phyloP scores from a whole-genome alignment of 1,140 invertebrate genomes.

The Gonioctena quinquepunctata region DNA sequence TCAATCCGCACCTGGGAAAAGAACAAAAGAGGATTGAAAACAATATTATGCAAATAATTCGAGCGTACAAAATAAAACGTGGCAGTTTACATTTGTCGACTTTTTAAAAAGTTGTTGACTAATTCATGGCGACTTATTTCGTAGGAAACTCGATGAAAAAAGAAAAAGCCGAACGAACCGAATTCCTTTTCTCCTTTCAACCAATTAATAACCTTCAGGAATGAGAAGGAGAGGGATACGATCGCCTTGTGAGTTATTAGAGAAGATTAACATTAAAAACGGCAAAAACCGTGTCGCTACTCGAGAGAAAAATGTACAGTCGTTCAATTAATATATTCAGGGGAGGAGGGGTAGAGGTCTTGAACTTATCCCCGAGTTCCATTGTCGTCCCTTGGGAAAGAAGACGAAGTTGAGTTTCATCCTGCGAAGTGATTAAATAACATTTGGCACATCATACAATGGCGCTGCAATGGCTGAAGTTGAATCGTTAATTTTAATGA shows the following conservation, averaged over 20 bases:
- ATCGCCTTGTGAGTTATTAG: slow-evolving; percentile 35
- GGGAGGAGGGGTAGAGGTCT: slow-evolving; percentile 13
- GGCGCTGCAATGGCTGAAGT: no score
- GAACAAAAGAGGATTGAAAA: slow-evolving; percentile 28
- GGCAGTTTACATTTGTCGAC: slow-evolving; percentile 51
- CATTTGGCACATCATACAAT: background rate
- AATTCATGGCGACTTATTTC: slow-evolving; percentile 50
- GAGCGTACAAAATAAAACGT: slow-evolving; percentile 49
- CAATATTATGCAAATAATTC: slow-evolving; percentile 53
- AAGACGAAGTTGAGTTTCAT: background rate
- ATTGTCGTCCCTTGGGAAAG: background rate
- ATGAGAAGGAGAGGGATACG: slow-evolving; percentile 15
- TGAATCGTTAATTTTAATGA: no score
- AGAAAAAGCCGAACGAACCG: background rate
- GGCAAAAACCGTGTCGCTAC: slow-evolving; percentile 44
- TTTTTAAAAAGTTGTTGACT: slow-evolving; percentile 51
- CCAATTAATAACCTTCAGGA: slow-evolving; percentile 20
- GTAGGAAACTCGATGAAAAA: slow-evolving; percentile 2
- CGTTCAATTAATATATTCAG: slow-evolving; percentile 51
- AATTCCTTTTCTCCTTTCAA: background rate
- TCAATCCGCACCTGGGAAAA: slow-evolving; percentile 17
- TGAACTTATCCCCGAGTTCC: background rate
- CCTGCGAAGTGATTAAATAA: background rate
- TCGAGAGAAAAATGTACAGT: slow-evolving; percentile 47
- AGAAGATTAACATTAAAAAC: slow-evolving; percentile 42